Base-by-base conservation (phyloP, 2,888 invertebrate genomes). In the Urechis unicinctus region DNA sequence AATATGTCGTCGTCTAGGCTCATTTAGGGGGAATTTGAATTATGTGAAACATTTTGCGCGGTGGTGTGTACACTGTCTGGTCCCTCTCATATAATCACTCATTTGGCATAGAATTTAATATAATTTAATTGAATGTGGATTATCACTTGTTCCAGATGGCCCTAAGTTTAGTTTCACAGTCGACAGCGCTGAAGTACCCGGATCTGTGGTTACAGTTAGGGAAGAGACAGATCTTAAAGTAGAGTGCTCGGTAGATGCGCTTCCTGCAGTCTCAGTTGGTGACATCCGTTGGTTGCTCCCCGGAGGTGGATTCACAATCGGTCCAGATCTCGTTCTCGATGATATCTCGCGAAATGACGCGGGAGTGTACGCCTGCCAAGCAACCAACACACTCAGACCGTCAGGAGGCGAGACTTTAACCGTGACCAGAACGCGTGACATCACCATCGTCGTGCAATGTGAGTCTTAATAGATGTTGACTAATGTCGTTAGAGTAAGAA, bases 281-380 rank as follows among this genome's bases (percentile, higher is more conserved):
- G 48, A 48, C 48, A 48, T 48, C 48, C 21, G 22, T 21, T 48
- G 48, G 48, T 28, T 28, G 48, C 25, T 28, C 25, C 9, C 36
- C 36, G 48, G 48, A 22, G 48, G 29, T 22, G 29, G 13, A 2
- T 6, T 28, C 6, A 29, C 29, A 9, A 25, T 28, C 48, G 36
- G 36, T 13, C 9, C 36, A 36, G 36, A 13, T 36, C 17, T 36
- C 9, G 17, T 9, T 17, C 17, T 36, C 17, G 36, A 9, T 9
- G 9, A 17, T 17, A 17, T 36, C 9, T 13, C 9, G 9, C 36
- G 36, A 36, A 17, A 9, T 9, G 9, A 36, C 36, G 36, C 36
- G 9, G 36, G 36, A 9, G 36, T 13, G 17, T 36, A 36, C 36
- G 17, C 36, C 9, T 36, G 36, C 36, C 9, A 36, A 36, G 36